A percentile compares a stretch with the other conserved stretches of the same genome.
Evolutionary conservation across 2,113 vertebrate genomes (phyloP).

Genomic region (Perca flavescens): DNA sequence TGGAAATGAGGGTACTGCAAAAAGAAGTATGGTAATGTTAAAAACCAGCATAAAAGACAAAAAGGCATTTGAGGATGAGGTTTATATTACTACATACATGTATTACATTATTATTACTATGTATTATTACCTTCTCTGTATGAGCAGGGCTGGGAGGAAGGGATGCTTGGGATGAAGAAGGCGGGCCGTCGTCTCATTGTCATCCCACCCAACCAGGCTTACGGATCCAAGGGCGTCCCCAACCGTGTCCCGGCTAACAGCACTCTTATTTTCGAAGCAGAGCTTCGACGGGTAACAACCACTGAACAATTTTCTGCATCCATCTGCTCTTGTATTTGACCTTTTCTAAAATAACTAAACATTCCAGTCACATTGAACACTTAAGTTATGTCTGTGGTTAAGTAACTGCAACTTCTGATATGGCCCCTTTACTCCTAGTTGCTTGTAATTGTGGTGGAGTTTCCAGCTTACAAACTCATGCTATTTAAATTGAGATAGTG

Average conservation of each 20-base stretch:
- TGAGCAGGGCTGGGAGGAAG: constrained; percentile 94
- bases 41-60: no score
- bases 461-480: no score
- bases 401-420: background rate
- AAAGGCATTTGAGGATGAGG: no score
- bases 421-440: background rate
- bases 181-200: constrained; percentile 88
- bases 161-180: constrained; percentile 94
- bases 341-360: background rate
- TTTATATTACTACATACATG: background rate
- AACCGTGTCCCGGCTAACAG: constrained; percentile 89
- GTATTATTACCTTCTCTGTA: background rate
- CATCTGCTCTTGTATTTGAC: background rate
- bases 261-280: constrained; percentile 90
- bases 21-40: no score
- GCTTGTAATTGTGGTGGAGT: background rate
- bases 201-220: constrained; percentile 87
- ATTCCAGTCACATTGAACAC: background rate
- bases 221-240: constrained; percentile 89
- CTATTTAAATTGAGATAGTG: no score
- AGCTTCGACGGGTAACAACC: constrained; percentile 88
- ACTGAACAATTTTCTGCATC: background rate
- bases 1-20: no score
- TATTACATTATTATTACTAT: no score
- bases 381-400: background rate